Evolutionary conservation across 1,140 invertebrate species (phyloP), one percentile per base, ranked within the genome.

Genomic region (Zeugodacus cucurbitae): DNA sequence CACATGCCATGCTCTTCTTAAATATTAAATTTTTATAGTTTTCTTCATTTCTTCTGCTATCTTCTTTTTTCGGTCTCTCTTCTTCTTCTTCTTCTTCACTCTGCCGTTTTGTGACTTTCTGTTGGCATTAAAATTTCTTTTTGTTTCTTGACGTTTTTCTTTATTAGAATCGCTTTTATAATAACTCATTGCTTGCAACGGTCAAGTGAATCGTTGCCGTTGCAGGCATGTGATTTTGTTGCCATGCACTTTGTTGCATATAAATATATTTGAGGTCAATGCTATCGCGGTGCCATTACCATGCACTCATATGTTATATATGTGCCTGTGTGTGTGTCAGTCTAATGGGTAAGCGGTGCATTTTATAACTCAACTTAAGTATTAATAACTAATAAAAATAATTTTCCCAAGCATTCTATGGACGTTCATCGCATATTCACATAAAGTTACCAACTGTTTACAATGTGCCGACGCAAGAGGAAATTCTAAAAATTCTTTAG

Each of bases 101-200:
- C 20, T 78, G 32, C 64, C 14, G 22, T 82, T 41, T 41, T 54
- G 48, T 17, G 8, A 37, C 20, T 78, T 78, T 37, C 11, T 48
- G 41, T 48, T 82, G 74, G 20, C n/a, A 48, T 82, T 82, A 82
- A 6, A 44, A 44, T 48, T 48, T 82, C 14, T 48, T 82, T n/a
- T 82, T n/a, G 48, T 48, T 82, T 82, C 41, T 29, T 54, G 14
- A 17, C 48, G 20, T 26, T 48, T 67, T 64, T 67, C 29, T 82
- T 82, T 82, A 82, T 82, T 82, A 44, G 74, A 82, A 54, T 82
- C 41, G 74, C 74, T 82, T 82, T 82, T 82, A 82, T 48, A 82
- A 82, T 82, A 82, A 54, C 44, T 82, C 74, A 82, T 14, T 82
- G 74, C 74, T 82, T 82, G 22, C 74, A 82, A 34, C 74, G 74